Conservation (phyloP, 2,888 invertebrate species). For the Oscheius myriophilus region DNA sequence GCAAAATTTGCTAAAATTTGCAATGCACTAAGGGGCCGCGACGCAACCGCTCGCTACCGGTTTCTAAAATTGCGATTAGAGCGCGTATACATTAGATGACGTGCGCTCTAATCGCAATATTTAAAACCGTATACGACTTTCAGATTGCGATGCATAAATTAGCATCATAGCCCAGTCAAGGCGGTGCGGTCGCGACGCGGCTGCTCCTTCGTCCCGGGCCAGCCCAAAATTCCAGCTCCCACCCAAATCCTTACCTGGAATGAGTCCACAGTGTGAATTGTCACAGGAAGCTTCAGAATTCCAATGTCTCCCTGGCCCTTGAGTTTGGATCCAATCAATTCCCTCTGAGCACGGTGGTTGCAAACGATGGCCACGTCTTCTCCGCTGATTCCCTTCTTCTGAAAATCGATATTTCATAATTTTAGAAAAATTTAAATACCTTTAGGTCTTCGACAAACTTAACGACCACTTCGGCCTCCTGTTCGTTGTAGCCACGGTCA, state of each 20-base stretch:
- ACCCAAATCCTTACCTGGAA: slow-evolving; percentile 3
- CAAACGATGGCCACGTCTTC: slow-evolving; percentile 2
- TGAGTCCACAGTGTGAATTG: neutral
- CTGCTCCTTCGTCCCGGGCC: too few relatives aligned
- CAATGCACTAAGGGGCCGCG: too few relatives aligned
- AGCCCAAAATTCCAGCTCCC: too few relatives aligned
- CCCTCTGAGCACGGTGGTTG: slow-evolving; percentile 6
- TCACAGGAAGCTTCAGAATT: neutral
- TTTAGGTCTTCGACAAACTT: neutral
- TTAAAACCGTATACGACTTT: too few relatives aligned
- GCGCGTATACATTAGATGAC: too few relatives aligned
- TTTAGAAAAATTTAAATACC: neutral
- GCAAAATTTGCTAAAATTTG: too few relatives aligned
- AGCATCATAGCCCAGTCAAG: too few relatives aligned
- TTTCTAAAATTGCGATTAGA: too few relatives aligned
- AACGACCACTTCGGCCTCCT: neutral
- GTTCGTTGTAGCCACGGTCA: neutral
- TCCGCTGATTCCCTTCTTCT: neutral
- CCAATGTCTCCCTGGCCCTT: slow-evolving; percentile 2
- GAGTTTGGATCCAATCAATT: neutral
- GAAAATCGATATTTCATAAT: neutral
- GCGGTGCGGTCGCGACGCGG: too few relatives aligned
- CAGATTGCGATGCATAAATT: too few relatives aligned
- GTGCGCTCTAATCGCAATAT: too few relatives aligned
- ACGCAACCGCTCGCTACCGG: too few relatives aligned